Base-by-base conservation (phyloP, 2,888 invertebrate species). In the Oeneis ivallda region DNA sequence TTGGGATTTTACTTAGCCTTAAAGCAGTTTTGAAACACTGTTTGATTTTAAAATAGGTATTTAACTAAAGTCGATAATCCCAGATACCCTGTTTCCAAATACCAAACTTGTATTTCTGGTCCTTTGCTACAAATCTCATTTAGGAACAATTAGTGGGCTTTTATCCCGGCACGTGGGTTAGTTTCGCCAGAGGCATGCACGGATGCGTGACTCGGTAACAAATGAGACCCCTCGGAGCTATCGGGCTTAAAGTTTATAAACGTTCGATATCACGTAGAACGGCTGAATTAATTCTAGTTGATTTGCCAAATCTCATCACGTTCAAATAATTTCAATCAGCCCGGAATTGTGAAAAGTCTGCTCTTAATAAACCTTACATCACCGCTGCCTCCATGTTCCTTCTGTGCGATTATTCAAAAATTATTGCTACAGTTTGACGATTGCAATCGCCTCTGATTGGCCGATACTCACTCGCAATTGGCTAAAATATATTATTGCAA, bases 141-240 rank as follows among this genome's bases (percentile, higher is more conserved):
- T 63, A 45, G 57, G 57, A 68, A 61, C 63, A 61, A 63, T 66
- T 68, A 68, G 56, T 63, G 45, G 34, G 34, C 49, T 50, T 60
- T 39, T 41, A 52, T 15, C 11, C 41, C n/a, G 13, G 32, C 43
- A 17, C 60, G 34, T 45, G 63, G 61, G 66, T 68, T 66, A 58
- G 66, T 66, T 68, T 68, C 59, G 62, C 66, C 66, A 57, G 57
- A 47, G 63, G 56, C 68, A 52, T 66, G 56, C 68, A 52, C 63
- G 34, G 61, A 50, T 19, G 66, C 66, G 68, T 68, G 68, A 68
- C 68, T 63, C 34, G 63, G 64, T 66, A 64, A 47, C 68, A 63
- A 68, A 66, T 68, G 56, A 59, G 57, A 60, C 45, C 39, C 58
- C 17, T 62, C 32, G 7, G 49, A 62, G 41, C n/a, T n/a, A n/a